A percentile compares a stretch with the other conserved stretches of the same genome.
phyloP scores from a whole-genome alignment of 2,888 invertebrate genomes.

The Clepsis dumicolana region DNA sequence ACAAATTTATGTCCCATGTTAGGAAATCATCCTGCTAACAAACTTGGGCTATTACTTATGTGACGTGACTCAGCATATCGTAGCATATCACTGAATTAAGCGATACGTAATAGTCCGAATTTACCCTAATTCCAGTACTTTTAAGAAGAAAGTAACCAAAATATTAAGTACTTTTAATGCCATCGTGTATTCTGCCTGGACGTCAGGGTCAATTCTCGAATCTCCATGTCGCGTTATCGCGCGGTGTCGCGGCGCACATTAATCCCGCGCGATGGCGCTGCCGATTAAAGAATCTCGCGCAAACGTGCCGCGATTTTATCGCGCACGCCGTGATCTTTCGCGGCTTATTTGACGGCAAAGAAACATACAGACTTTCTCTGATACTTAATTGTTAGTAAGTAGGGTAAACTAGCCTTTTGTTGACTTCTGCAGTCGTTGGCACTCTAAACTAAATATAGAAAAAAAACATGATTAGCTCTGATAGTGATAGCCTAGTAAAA shows the following conservation, averaged over 20 bases:
- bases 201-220: constrained; percentile 26
- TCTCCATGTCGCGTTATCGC: constrained; percentile 44
- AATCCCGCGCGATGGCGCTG: constrained; percentile 53
- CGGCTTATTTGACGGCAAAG: constrained; percentile 37
- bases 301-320: constrained; percentile 58
- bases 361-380: constrained; percentile 39
- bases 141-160: not conserved
- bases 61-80: too few relatives aligned
- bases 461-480: not conserved
- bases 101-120: too few relatives aligned
- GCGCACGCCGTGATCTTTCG: constrained; percentile 39
- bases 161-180: not conserved
- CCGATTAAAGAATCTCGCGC: constrained; percentile 56
- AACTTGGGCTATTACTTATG: too few relatives aligned
- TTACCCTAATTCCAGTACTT: not conserved
- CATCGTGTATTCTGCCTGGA: not conserved
- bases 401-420: constrained; percentile 3
- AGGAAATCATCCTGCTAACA: too few relatives aligned
- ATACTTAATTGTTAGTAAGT: constrained; percentile 32
- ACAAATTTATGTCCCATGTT: too few relatives aligned
- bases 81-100: too few relatives aligned
- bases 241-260: constrained; percentile 49
- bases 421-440: not conserved
- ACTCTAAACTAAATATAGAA: too few relatives aligned
- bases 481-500: too few relatives aligned